These are phyloP conservation scores for Pseudanteris insignis DNA, from an alignment of 2,888 invertebrate genomes.

Conservation along the genomic window DNA sequence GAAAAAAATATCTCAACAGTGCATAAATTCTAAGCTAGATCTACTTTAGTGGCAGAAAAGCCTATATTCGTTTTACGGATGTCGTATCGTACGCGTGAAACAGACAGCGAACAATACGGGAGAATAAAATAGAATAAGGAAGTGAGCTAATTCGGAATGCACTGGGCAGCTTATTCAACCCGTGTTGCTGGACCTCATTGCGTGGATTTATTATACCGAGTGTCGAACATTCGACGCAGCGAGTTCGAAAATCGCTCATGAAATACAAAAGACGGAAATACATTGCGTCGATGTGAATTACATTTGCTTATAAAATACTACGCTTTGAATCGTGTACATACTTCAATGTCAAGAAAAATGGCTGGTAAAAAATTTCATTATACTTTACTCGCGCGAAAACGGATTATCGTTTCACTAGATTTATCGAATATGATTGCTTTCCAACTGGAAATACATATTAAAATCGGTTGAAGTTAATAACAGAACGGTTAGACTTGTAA, in stretches of 20 bases:
- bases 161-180: slow-evolving; percentile 33
- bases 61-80: slow-evolving; percentile 40
- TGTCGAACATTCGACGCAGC: slow-evolving; percentile 37
- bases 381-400: slow-evolving; percentile 1
- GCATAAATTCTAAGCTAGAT: too few species aligned
- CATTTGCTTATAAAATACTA: slow-evolving; percentile 31
- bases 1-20: too few species aligned
- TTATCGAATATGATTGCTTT: too few species aligned
- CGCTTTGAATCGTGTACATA: slow-evolving; percentile 12
- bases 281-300: slow-evolving; percentile 22
- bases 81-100: slow-evolving; percentile 30
- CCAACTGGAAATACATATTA: too few species aligned
- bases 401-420: slow-evolving; percentile 14
- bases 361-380: slow-evolving; percentile 9
- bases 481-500: too few species aligned
- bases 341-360: slow-evolving; percentile 22
- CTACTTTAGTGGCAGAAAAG: too few species aligned
- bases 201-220: slow-evolving; percentile 33
- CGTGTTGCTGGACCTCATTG: slow-evolving; percentile 37
- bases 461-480: too few species aligned
- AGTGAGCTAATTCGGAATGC: slow-evolving; percentile 44
- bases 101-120: slow-evolving; percentile 13
- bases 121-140: slow-evolving; percentile 25
- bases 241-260: slow-evolving; percentile 39
- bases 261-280: too few species aligned